Percentiles rank a stretch among this genome's conserved stretches.
phyloP scores from a whole-genome alignment of 2,888 invertebrate species.

The Pammene fasciana region DNA sequence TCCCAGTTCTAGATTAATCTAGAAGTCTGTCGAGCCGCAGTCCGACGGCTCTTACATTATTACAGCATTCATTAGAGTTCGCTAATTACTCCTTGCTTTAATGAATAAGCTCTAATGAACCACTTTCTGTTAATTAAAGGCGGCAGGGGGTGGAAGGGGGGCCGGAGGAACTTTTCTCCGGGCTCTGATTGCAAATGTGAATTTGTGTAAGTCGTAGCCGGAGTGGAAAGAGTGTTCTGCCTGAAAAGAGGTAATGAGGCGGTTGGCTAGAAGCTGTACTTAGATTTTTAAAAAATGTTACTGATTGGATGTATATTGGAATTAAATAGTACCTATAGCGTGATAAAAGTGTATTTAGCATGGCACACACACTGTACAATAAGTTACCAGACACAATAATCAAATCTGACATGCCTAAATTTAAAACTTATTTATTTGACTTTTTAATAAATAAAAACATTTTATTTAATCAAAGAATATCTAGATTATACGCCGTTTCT shows the following conservation, averaged over 20 bases:
- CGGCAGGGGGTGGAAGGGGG: slow-evolving; percentile 66
- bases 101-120: slow-evolving; percentile 96
- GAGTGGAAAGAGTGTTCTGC: slow-evolving; percentile 79
- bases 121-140: slow-evolving; percentile 95
- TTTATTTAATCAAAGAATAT: no score
- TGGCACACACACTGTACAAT: no score
- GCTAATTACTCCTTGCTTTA: slow-evolving; percentile 95
- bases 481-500: no score
- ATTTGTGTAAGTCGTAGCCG: slow-evolving; percentile 82
- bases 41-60: slow-evolving; percentile 87
- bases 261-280: slow-evolving; percentile 67
- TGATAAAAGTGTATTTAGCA: no score
- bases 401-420: no score
- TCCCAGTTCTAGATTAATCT: slow-evolving; percentile 81
- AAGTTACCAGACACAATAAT: no score
- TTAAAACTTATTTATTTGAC: no score
- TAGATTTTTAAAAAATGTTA: slow-evolving; percentile 49
- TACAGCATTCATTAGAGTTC: slow-evolving; percentile 93
- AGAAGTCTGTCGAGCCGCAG: slow-evolving; percentile 73
- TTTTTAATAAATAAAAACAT: no score
- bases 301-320: no score
- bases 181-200: slow-evolving; percentile 84
- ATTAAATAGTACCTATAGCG: no score
- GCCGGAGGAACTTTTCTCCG: slow-evolving; percentile 77
- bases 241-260: slow-evolving; percentile 82